Evolutionary conservation across 2,888 invertebrate species (phyloP).

Genomic region (Mimachlamys varia): DNA sequence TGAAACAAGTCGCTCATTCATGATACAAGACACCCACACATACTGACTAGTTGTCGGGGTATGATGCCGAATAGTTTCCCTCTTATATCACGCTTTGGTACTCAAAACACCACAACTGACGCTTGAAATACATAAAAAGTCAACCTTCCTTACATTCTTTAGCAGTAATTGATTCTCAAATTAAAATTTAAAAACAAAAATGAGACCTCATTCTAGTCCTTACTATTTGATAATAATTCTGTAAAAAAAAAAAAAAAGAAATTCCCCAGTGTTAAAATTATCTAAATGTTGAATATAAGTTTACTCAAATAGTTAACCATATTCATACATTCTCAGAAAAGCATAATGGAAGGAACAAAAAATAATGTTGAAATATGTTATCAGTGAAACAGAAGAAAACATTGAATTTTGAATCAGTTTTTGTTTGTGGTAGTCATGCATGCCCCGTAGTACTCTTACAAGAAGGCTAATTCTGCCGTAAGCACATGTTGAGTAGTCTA

Average conservation of each 20-base stretch:
- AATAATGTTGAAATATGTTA: neutral
- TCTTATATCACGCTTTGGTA: neutral
- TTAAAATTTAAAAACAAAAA: neutral
- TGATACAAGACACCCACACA: slow-evolving; percentile 17
- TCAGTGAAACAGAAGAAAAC: neutral
- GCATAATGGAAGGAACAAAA: neutral
- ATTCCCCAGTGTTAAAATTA: too few species aligned
- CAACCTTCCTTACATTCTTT: neutral
- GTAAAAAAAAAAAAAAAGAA: too few species aligned
- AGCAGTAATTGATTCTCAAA: neutral
- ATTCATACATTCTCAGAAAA: neutral
- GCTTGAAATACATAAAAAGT: neutral
- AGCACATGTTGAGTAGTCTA: slow-evolving; percentile 11
- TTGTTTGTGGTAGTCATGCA: neutral
- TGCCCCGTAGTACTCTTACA: neutral
- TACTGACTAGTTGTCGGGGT: neutral
- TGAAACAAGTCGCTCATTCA: neutral
- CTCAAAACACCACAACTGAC: neutral
- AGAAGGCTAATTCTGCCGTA: neutral
- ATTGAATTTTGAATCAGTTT: neutral
- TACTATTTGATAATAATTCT: neutral
- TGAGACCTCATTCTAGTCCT: neutral
- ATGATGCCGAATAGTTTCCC: neutral
- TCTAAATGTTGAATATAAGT: too few species aligned
- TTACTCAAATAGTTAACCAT: too few species aligned